phyloP scores from a whole-genome alignment of 2,797 vertebrate genomes.

The Melopsittacus undulatus region DNA sequence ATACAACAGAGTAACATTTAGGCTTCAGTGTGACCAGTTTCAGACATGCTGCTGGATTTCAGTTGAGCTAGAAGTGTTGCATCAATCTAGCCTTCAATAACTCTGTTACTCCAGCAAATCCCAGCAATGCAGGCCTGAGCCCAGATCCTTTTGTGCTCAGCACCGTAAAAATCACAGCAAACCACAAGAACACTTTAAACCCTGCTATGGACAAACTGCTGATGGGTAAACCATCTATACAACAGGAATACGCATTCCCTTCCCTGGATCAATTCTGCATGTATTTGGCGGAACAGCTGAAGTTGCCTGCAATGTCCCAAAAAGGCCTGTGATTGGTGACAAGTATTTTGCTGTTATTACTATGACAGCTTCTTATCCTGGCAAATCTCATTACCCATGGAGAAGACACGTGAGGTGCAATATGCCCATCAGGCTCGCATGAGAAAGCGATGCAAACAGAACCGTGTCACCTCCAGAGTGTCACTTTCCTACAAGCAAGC shows the following conservation, averaged over 20 bases:
- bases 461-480: slow-evolving; percentile 54
- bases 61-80: neutral
- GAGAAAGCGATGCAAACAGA: neutral
- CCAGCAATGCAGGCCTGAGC: neutral
- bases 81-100: neutral
- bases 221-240: neutral
- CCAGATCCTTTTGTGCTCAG: neutral
- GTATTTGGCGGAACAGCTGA: neutral
- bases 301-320: neutral
- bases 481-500: slow-evolving; percentile 30
- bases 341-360: neutral
- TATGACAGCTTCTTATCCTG: neutral
- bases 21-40: neutral
- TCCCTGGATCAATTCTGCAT: neutral
- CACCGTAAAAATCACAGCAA: neutral
- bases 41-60: neutral
- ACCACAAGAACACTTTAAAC: neutral
- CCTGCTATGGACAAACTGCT: neutral
- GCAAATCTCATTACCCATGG: neutral
- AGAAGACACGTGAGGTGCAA: neutral
- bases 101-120: neutral
- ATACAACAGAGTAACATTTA: neutral
- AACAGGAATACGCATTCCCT: neutral
- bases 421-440: neutral
- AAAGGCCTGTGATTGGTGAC: neutral